phyloP scores from a whole-genome alignment of 1,140 invertebrate genomes.

The Theocolax elegans region DNA sequence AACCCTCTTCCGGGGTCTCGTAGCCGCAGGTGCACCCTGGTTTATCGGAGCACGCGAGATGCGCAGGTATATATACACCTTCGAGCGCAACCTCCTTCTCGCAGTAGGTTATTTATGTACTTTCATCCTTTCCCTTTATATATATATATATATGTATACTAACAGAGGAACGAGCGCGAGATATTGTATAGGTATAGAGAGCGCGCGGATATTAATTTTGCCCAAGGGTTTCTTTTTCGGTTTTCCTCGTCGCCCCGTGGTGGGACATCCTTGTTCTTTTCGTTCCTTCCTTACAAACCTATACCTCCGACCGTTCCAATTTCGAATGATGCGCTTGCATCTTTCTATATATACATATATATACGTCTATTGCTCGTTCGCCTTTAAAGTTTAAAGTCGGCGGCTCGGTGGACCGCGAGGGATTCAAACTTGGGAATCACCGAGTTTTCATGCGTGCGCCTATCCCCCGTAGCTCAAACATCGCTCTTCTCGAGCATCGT shows the following conservation, averaged over 20 bases:
- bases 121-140: conserved; percentile 4
- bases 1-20: conserved; percentile 11
- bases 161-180: no score
- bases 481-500: not conserved
- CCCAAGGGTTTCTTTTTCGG: conserved; percentile 22
- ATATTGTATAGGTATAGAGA: no score
- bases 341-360: no score
- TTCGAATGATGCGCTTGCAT: no score
- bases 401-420: not conserved
- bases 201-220: conserved; percentile 30
- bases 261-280: not conserved
- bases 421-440: conserved; percentile 10
- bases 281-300: not conserved
- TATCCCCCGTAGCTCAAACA: not conserved
- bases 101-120: conserved; percentile 23
- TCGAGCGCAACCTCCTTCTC: not conserved
- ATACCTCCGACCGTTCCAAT: no score
- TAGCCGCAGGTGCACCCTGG: not conserved
- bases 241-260: not conserved
- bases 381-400: conserved; percentile 36
- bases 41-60: conserved; percentile 11
- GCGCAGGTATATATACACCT: not conserved
- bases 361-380: conserved; percentile 7
- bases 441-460: not conserved
- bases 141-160: no score